These are phyloP conservation scores for Phasianus colchicus DNA, from an alignment of 2,113 vertebrate genomes.

Conservation along the genomic window DNA sequence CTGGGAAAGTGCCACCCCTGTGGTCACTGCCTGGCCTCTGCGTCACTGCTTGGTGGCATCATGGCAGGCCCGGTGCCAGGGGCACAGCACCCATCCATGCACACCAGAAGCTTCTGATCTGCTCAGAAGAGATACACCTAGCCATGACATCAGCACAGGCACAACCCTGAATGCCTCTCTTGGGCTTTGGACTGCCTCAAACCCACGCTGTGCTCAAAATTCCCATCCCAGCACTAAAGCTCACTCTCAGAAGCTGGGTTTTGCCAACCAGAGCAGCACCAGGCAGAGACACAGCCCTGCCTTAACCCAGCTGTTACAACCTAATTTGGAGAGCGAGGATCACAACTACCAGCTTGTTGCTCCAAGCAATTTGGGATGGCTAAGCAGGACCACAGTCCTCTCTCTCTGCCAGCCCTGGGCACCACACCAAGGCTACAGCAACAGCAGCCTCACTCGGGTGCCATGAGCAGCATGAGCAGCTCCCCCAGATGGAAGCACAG, in stretches of 20 bases:
- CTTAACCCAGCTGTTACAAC: not conserved
- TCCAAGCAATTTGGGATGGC: not conserved
- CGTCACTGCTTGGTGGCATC: accelerated
- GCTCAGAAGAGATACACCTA: not conserved
- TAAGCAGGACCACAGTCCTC: not conserved
- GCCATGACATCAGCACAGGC: not conserved
- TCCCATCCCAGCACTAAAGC: not conserved
- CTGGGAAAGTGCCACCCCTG: not conserved
- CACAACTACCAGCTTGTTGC: not conserved
- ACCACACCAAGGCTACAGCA: not conserved
- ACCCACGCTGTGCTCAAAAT: accelerated
- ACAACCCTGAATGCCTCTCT: not conserved
- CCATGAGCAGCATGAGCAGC: not conserved
- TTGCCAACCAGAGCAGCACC: not conserved
- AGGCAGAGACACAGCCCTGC: not conserved
- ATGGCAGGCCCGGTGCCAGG: not conserved
- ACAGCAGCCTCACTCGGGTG: not conserved
- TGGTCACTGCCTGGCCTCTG: not conserved
- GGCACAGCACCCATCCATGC: not conserved
- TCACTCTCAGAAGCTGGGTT: not conserved
- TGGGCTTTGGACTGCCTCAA: no score
- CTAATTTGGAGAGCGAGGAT: not conserved
- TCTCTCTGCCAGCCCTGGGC: not conserved
- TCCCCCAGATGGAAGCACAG: not conserved
- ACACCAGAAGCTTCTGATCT: not conserved